Evolutionary conservation across 2,113 vertebrate genomes (phyloP).

Genomic region (Cryptomyrus ogoouensis): DNA sequence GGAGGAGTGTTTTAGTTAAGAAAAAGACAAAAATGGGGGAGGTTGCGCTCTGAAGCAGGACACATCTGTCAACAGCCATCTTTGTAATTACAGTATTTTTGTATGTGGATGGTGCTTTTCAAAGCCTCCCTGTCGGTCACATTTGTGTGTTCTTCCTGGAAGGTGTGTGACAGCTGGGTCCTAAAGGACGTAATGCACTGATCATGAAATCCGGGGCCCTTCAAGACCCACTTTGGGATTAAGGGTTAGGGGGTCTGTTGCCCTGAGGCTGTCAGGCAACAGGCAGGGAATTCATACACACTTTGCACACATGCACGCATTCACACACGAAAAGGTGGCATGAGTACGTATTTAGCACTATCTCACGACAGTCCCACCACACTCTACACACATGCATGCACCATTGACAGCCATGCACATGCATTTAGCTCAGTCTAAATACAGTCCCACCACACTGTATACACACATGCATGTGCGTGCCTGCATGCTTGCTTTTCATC

Average conservation of each 20-base stretch:
- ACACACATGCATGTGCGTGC: not conserved
- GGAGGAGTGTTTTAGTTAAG: not conserved
- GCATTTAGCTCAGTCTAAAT: not conserved
- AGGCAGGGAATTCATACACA: not conserved
- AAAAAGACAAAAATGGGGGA: not conserved
- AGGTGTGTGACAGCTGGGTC: not conserved
- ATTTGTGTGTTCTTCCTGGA: conserved; percentile 10
- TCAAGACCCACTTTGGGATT: not conserved
- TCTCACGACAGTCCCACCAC: not conserved
- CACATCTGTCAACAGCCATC: conserved; percentile 4
- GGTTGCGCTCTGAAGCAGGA: not conserved
- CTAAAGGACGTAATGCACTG: not conserved
- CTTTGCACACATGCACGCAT: not conserved
- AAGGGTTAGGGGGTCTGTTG: not conserved
- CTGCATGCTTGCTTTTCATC: not conserved
- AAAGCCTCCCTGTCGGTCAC: not conserved
- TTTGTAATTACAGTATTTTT: not conserved
- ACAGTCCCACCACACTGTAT: not conserved
- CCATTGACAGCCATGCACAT: not conserved
- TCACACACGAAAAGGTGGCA: not conserved
- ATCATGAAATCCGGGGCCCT: not conserved
- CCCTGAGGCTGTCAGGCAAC: not conserved
- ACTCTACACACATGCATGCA: not conserved
- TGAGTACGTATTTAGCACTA: not conserved
- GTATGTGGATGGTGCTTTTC: not conserved